Evolutionary conservation across 1,140 invertebrate species (phyloP).

Genomic region (Mycetomoellerius zeteki): DNA sequence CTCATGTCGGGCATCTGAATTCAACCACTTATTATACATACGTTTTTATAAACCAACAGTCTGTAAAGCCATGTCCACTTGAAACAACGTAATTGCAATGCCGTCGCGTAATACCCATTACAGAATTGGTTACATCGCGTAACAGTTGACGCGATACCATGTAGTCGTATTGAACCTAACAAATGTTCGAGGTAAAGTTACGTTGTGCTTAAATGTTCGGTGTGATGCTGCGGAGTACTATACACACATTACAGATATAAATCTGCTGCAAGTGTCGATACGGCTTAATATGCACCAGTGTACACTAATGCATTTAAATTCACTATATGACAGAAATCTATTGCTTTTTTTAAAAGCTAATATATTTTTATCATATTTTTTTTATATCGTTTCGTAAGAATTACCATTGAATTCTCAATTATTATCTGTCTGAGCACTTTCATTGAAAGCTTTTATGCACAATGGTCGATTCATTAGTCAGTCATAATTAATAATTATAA

Average conservation of each 20-base stretch:
- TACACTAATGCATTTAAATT: not conserved
- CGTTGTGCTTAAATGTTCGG: too few species aligned
- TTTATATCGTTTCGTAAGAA: not conserved
- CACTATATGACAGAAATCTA: not conserved
- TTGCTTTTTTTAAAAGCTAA: slow-evolving; percentile 10
- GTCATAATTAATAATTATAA: not conserved
- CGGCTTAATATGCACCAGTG: not conserved
- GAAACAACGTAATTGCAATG: too few species aligned
- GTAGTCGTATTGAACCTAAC: too few species aligned
- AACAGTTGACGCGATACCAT: too few species aligned
- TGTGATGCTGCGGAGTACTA: too few species aligned
- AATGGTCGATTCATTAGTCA: not conserved
- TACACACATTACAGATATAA: too few species aligned
- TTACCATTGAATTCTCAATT: not conserved
- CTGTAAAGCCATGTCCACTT: not conserved
- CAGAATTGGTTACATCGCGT: too few species aligned
- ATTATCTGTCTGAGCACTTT: not conserved
- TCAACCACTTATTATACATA: not conserved
- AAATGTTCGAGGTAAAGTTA: too few species aligned
- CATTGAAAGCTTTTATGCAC: not conserved
- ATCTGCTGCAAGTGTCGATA: too few species aligned
- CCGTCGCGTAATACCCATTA: too few species aligned
- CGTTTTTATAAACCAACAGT: not conserved
- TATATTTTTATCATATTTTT: slow-evolving; percentile 25
- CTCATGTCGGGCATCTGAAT: not conserved